These are phyloP conservation scores for Leptinotarsa texana DNA, from an alignment of 1,140 invertebrate species.

Conservation along the genomic window DNA sequence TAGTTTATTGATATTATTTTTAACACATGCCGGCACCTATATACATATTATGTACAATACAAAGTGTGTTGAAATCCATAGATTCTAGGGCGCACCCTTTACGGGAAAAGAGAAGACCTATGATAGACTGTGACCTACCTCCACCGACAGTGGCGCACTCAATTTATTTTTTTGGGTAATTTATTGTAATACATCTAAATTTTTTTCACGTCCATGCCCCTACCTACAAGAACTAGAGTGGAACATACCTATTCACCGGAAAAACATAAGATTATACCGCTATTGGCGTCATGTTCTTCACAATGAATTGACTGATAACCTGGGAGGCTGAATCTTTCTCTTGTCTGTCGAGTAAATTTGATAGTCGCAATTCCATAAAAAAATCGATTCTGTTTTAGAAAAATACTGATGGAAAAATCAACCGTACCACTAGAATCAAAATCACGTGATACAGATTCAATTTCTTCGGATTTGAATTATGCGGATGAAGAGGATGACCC, in stretches of 20 bases:
- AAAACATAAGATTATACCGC: neutral
- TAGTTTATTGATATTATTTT: too few relatives aligned
- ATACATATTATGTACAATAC: too few relatives aligned
- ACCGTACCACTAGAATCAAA: neutral
- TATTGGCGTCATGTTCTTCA: neutral
- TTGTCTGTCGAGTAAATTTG: neutral
- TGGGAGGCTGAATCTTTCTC: neutral
- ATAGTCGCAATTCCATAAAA: neutral
- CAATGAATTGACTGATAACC: neutral
- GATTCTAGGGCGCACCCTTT: too few relatives aligned
- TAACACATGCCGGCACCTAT: too few relatives aligned
- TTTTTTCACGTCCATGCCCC: neutral
- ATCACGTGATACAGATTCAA: constrained; percentile 19
- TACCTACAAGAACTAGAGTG: neutral
- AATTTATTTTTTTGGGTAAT: too few relatives aligned
- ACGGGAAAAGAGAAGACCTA: too few relatives aligned
- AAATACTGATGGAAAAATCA: constrained; percentile 5
- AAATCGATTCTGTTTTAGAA: constrained; percentile 5
- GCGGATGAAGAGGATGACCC: constrained; percentile 32
- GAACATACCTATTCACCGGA: neutral
- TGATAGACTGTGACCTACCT: too few relatives aligned
- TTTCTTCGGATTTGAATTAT: constrained; percentile 30
- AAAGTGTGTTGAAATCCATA: too few relatives aligned
- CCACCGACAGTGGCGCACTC: too few relatives aligned
- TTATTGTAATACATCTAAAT: too few relatives aligned